Evolutionary conservation across 2,113 vertebrate species (phyloP).

Genomic region (Andinoacara biseriatus): DNA sequence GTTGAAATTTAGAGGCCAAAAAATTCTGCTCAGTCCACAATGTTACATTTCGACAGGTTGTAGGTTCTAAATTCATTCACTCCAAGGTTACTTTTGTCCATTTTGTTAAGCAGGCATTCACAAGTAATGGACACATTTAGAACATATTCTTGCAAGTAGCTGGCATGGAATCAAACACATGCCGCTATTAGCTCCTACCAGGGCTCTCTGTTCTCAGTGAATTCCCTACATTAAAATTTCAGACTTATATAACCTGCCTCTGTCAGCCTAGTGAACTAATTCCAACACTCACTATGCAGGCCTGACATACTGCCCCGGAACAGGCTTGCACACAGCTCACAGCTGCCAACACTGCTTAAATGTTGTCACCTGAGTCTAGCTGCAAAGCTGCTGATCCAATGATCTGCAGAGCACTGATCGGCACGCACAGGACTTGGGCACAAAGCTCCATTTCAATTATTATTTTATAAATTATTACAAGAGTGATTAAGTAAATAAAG

Average conservation of each 20-base stretch:
- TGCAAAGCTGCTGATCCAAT: slow-evolving; percentile 53
- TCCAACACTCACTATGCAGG: slow-evolving; percentile 11
- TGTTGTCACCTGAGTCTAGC: slow-evolving; percentile 42
- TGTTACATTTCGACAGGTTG: not conserved
- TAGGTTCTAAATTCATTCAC: not conserved
- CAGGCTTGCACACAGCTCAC: slow-evolving; percentile 24
- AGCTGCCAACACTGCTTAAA: slow-evolving; percentile 60
- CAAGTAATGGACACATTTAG: slow-evolving; percentile 1
- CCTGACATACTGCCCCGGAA: slow-evolving; percentile 61
- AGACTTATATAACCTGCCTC: slow-evolving; percentile 9
- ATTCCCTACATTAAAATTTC: slow-evolving; percentile 20
- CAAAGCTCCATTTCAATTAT: not conserved
- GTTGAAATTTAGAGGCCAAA: not conserved
- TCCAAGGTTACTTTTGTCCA: not conserved
- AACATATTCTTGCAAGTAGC: not conserved
- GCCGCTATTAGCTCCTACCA: not conserved
- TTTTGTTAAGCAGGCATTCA: not conserved
- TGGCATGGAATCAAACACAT: not conserved
- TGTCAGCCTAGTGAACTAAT: slow-evolving; percentile 50
- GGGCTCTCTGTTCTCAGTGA: not conserved
- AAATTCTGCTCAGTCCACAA: not conserved
- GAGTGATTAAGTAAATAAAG: not conserved
- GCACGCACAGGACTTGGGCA: not conserved
- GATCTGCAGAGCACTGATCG: slow-evolving; percentile 22
- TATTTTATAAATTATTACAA: not conserved